These are phyloP conservation scores for Dendrocincla tyrannina DNA, from an alignment of 2,797 vertebrate species.

Conservation along the genomic window DNA sequence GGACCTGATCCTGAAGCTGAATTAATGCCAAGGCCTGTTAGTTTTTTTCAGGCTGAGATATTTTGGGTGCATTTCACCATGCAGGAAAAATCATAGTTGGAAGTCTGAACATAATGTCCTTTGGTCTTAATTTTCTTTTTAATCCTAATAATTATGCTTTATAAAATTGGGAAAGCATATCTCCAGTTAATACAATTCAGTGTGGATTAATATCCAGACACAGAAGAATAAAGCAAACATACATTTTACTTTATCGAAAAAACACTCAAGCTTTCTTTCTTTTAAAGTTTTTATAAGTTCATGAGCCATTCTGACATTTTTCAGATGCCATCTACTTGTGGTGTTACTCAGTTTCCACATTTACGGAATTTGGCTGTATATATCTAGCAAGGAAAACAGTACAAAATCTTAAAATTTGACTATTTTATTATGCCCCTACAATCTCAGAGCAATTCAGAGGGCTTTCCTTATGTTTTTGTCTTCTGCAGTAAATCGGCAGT, in stretches of 20 bases:
- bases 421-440: background rate
- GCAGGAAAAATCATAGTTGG: background rate
- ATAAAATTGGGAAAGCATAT: fast-evolving
- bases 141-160: background rate
- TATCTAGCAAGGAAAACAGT: background rate
- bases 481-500: background rate
- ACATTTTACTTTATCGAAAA: background rate
- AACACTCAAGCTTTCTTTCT: background rate
- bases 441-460: background rate
- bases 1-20: background rate
- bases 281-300: background rate
- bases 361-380: background rate
- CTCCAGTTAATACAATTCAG: background rate
- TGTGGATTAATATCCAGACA: background rate
- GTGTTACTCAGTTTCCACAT: background rate
- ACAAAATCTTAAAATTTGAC: background rate
- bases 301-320: background rate
- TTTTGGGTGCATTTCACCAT: background rate
- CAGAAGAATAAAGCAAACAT: background rate
- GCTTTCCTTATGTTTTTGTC: background rate
- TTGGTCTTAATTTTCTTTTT: background rate
- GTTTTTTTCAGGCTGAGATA: background rate
- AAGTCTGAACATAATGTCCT: background rate
- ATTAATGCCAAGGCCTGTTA: background rate
- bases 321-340: background rate